Conservation (phyloP, 2,797 vertebrate genomes). For the Naso thynnoides region DNA sequence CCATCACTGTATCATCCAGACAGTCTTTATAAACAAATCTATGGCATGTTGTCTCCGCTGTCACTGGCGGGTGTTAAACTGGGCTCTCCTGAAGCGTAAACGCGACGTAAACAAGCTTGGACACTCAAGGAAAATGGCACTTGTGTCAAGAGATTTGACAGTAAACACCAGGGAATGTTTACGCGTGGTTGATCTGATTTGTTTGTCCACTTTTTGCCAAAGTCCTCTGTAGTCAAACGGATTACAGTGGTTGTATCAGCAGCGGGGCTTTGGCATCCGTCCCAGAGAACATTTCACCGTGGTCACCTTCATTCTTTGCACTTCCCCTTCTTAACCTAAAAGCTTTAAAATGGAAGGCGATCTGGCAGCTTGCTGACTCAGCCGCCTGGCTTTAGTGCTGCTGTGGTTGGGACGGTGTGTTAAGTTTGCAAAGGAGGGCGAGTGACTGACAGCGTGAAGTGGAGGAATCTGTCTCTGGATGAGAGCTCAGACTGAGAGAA, state of each 20-base stretch:
- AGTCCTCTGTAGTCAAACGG: slow-evolving; percentile 37
- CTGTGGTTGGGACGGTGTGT: slow-evolving; percentile 3
- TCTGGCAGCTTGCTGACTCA: slow-evolving; percentile 48
- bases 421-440: not conserved
- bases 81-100: slow-evolving; percentile 56
- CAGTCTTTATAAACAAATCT: slow-evolving; percentile 52
- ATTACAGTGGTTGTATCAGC: slow-evolving; percentile 34
- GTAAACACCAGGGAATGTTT: slow-evolving; percentile 61
- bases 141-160: slow-evolving; percentile 60
- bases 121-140: slow-evolving; percentile 51
- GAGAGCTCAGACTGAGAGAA: slow-evolving; percentile 1
- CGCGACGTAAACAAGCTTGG: slow-evolving; percentile 43
- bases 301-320: slow-evolving; percentile 44
- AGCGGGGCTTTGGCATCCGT: slow-evolving; percentile 29
- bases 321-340: slow-evolving; percentile 19
- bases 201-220: slow-evolving; percentile 47
- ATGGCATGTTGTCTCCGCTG: slow-evolving; percentile 42
- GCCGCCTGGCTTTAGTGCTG: slow-evolving; percentile 6
- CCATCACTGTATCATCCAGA: slow-evolving; percentile 37
- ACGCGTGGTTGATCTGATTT: slow-evolving; percentile 47
- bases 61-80: slow-evolving; percentile 44
- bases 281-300: slow-evolving; percentile 36
- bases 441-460: not conserved
- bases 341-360: slow-evolving; percentile 16
- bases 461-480: not conserved